Evolutionary conservation across 1,140 invertebrate genomes (phyloP), one percentile per base, ranked within the genome.

Genomic region (Globodera ellingtonae): DNA sequence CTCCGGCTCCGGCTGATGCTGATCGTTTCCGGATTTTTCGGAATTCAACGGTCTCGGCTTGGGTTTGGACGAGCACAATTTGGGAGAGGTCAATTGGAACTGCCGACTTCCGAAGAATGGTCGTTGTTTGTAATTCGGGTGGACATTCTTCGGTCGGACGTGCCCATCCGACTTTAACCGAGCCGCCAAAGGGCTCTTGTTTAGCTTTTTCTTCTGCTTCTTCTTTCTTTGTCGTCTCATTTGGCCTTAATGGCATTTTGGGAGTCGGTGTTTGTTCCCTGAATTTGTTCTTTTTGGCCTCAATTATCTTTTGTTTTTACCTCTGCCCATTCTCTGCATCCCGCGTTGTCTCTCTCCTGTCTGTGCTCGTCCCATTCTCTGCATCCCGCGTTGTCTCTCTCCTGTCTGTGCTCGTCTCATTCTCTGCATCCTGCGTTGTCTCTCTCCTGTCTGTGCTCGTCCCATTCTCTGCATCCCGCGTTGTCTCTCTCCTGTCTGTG

Each of bases 31-130:
- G 15, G 35, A 76, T 59, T 47, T 70, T 70, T 47, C 21, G 67
- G 8, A 62, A 24, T 46, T 76, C 75, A n/a, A 76, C 9, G n/a
- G 9, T 18, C 3, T 69, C 44, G 48, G 15, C 2, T 24, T 59
- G 35, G n/a, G 62, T 62, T n/a, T 44, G 18, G 44, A 76, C n/a
- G 15, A 76, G 67, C 7, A 67, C 24, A 76, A 76, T 67, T 15
- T 67, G 62, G 24, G 75, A 59, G 48, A 67, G 75, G 21, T 76
- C 75, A 47, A 75, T 35, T 66, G 48, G 72, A 46, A 24, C 44
- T 5, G n/a, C 24, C 44, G n/a, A n/a, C n/a, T n/a, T n/a, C n/a
- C n/a, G n/a, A n/a, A n/a, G n/a, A n/a, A n/a, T n/a, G n/a, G 50
- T 50, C 44, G 35, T 8, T 44, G 6, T 72, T 46, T 72, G 18